A percentile compares a stretch with the other conserved stretches of the same genome.
phyloP scores from a whole-genome alignment of 2,888 invertebrate genomes.

The Anaspis maculata region DNA sequence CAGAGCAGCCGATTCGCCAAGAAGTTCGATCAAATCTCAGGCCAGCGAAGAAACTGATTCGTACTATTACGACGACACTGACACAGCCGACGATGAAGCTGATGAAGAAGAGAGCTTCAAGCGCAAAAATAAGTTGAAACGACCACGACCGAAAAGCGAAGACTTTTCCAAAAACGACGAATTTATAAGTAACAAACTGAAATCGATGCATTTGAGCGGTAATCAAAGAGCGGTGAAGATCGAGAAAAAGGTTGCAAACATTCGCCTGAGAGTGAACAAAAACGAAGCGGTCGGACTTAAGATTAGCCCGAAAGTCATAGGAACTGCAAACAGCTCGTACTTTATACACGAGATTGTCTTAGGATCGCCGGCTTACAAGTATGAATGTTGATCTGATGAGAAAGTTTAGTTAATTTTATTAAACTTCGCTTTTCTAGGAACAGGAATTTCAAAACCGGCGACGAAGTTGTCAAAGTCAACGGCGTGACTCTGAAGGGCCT shows the following conservation, averaged over 20 bases:
- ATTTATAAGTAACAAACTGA: slow-evolving; percentile 28
- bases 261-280: slow-evolving; percentile 17
- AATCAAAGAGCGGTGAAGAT: no score
- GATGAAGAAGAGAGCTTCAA: slow-evolving; percentile 4
- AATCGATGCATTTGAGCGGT: slow-evolving; percentile 28
- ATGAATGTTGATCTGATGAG: background rate
- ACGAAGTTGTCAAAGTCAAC: slow-evolving; percentile 85
- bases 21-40: slow-evolving; percentile 37
- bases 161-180: slow-evolving; percentile 3
- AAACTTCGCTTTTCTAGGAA: slow-evolving; percentile 38
- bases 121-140: background rate
- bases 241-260: no score
- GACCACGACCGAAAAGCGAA: slow-evolving; percentile 1
- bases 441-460: slow-evolving; percentile 63
- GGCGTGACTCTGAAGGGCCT: slow-evolving; percentile 71
- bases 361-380: slow-evolving; percentile 48
- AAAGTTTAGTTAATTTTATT: background rate
- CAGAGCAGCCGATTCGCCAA: slow-evolving; percentile 43
- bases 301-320: slow-evolving; percentile 27
- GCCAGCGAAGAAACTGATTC: slow-evolving; percentile 6
- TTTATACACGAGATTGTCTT: slow-evolving; percentile 45
- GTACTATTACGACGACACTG: slow-evolving; percentile 24
- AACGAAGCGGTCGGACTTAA: slow-evolving; percentile 27
- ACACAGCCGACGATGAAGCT: slow-evolving; percentile 30
- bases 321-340: slow-evolving; percentile 37